Conservation (phyloP, 2,113 vertebrate genomes). For the Epinephelus moara region DNA sequence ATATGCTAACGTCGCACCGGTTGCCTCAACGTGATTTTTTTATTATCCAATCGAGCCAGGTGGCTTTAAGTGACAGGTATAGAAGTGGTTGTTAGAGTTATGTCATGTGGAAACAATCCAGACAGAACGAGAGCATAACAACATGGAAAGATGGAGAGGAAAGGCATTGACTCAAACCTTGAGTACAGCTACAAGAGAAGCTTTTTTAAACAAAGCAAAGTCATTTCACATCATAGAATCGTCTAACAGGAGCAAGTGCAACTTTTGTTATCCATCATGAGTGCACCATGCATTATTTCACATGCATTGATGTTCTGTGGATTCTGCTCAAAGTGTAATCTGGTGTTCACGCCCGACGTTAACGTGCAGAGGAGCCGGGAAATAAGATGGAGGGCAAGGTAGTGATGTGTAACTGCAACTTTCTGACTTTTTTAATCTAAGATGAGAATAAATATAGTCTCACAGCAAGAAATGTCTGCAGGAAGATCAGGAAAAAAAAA, state of each 20-base stretch:
- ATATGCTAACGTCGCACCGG: slow-evolving; percentile 28
- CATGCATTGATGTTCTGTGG: background rate
- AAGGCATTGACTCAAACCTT: background rate
- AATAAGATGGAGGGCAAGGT: background rate
- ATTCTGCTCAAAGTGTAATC: background rate
- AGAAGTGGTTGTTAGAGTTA: slow-evolving; percentile 25
- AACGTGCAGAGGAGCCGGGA: background rate
- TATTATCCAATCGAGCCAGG: slow-evolving; percentile 45
- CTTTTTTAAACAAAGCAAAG: slow-evolving; percentile 11
- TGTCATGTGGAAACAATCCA: slow-evolving; percentile 35
- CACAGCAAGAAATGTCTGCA: slow-evolving; percentile 8
- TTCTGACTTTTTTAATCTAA: background rate
- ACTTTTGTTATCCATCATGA: slow-evolving; percentile 16
- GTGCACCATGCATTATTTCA: background rate
- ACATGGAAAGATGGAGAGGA: slow-evolving; percentile 36
- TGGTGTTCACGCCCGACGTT: background rate
- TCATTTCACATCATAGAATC: slow-evolving; percentile 8
- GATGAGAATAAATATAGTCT: background rate
- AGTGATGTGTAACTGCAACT: background rate
- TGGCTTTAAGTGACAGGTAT: slow-evolving; percentile 52
- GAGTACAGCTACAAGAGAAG: slow-evolving; percentile 5
- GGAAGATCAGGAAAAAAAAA: background rate
- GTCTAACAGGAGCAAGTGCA: background rate
- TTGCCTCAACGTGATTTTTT: slow-evolving; percentile 33
- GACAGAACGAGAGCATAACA: background rate